Conservation (phyloP, 2,888 invertebrate genomes). For the Chrysotoxum bicinctum region DNA sequence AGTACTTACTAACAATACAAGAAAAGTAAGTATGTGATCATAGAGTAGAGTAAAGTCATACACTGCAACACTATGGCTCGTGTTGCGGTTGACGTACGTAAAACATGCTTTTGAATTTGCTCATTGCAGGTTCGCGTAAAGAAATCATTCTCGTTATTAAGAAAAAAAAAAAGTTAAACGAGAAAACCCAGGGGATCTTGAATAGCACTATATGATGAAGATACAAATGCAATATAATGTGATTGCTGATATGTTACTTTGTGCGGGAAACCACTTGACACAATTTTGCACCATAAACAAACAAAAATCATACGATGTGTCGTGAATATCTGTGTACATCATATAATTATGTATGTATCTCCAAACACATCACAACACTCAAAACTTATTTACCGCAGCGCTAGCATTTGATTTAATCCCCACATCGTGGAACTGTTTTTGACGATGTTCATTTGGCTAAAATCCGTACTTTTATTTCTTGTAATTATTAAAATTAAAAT, state of each 20-base stretch:
- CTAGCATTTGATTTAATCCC: constrained; percentile 35
- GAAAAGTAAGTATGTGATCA: constrained; percentile 9
- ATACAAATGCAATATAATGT: constrained; percentile 34
- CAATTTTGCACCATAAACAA: constrained; percentile 53
- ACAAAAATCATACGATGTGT: constrained; percentile 13
- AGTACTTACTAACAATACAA: constrained; percentile 20
- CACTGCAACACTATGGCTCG: neutral
- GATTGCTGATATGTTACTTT: constrained; percentile 39
- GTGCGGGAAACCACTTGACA: constrained; percentile 66
- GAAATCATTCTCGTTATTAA: constrained; percentile 25
- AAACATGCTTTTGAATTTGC: constrained; percentile 29
- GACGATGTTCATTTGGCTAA: constrained; percentile 37
- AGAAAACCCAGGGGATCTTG: neutral
- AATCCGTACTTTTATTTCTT: constrained; percentile 17
- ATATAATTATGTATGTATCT: neutral
- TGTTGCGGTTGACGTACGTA: constrained; percentile 45
- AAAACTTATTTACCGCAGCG: neutral
- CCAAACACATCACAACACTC: neutral
- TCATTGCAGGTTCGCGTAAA: constrained; percentile 31
- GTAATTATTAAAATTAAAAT: constrained; percentile 8
- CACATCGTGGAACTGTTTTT: constrained; percentile 1
- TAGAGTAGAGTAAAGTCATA: neutral
- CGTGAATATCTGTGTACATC: neutral
- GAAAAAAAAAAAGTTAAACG: constrained; percentile 1
- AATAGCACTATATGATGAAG: neutral